Evolutionary conservation across 2,888 invertebrate genomes (phyloP).

Genomic region (Campoplex nolae): DNA sequence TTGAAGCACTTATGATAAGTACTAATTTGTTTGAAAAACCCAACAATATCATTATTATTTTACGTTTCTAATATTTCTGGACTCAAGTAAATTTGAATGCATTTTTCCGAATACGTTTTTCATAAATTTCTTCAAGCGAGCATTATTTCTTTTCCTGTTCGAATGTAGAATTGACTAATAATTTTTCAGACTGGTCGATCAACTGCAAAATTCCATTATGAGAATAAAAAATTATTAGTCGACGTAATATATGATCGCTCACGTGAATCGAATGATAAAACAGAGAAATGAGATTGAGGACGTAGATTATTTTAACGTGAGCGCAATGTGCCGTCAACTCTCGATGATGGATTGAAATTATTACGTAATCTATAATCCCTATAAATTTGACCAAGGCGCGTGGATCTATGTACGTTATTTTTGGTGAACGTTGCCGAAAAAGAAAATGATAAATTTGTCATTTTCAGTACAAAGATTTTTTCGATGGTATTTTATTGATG

Average conservation of each 20-base stretch:
- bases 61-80: not conserved
- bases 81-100: not conserved
- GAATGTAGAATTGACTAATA: no score
- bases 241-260: not conserved
- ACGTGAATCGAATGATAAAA: not conserved
- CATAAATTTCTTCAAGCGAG: not conserved
- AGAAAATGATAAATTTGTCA: not conserved
- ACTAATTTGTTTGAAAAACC: no score
- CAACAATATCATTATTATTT: not conserved
- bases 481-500: not conserved
- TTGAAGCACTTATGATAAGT: not conserved
- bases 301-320: not conserved
- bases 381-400: not conserved
- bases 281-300: not conserved
- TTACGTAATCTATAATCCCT: not conserved
- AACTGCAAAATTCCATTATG: no score
- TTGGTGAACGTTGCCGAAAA: not conserved
- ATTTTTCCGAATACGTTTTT: not conserved
- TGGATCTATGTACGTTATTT: not conserved
- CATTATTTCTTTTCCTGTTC: not conserved
- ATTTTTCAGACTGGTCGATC: no score
- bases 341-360: not conserved
- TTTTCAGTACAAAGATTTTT: not conserved
- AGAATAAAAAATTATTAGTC: no score
- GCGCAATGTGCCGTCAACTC: not conserved